These are phyloP conservation scores for Drosophila atroscutellata DNA, from an alignment of 2,888 invertebrate species.

Conservation along the genomic window DNA sequence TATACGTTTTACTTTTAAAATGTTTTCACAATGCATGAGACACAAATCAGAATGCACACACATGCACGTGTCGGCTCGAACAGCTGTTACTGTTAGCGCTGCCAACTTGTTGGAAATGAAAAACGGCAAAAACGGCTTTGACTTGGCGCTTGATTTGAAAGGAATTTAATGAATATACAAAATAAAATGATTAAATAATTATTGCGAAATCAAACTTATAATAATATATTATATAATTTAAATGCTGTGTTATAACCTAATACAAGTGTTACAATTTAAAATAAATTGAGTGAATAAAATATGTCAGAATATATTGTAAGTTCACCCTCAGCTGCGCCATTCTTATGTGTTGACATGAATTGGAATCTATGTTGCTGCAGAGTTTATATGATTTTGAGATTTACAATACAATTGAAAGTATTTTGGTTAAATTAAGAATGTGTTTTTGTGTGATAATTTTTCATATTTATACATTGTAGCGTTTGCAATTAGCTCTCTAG, in stretches of 20 bases:
- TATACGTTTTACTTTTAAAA: conserved; percentile 1
- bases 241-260: background rate
- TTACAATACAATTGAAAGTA: too few species aligned
- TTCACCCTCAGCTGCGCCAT: too few species aligned
- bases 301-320: too few species aligned
- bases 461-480: background rate
- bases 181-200: background rate
- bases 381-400: too few species aligned
- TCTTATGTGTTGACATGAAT: background rate
- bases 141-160: conserved; percentile 14
- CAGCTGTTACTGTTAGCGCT: conserved; percentile 42
- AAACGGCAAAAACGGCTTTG: conserved; percentile 1
- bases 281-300: too few species aligned
- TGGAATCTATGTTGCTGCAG: too few species aligned
- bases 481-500: background rate
- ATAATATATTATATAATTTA: background rate
- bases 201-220: background rate
- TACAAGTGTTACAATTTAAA: background rate
- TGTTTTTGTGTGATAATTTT: background rate
- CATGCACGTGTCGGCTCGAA: conserved; percentile 43
- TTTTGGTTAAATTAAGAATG: background rate
- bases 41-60: conserved; percentile 18
- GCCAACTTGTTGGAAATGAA: conserved; percentile 37
- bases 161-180: background rate
- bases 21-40: conserved; percentile 11